Evolutionary conservation across 2,797 vertebrate species (phyloP), one percentile per base, ranked within the genome.

Genomic region (Tympanoctomys barrerae): DNA sequence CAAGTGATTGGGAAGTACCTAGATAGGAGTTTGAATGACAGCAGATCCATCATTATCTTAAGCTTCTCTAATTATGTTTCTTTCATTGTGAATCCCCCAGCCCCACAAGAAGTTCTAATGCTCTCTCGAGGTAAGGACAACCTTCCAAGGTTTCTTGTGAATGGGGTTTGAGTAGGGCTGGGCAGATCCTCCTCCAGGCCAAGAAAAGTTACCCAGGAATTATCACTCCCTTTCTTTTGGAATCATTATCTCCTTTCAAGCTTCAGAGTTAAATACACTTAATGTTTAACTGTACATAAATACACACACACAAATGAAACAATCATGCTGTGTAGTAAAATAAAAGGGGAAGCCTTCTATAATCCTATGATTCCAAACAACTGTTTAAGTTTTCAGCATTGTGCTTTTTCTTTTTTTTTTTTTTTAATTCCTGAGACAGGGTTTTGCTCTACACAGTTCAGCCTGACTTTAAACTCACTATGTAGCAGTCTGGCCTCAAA

Each of bases 1-100:
- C 92, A 96, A 96, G 95, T 86, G 88, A 93, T 90, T 90, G 92
- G 95, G 78, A 97, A 97, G 97, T 77, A 95, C 94, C 81, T 90
- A 93, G 91, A 96, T 96, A 91, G 94, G 97, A 89, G 81, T 90
- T 52, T 96, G 87, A 95, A 94, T 85, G 84, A 80, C 59, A 93
- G 42, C 94, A 88, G 95, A 88, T 94, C 88, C 70, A 80, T 93
- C 79, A 97, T 96, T 97, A 95, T 86, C 78, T 39, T 87, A 94
- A 96, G 91, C 87, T 97, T 94, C 95, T 83, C 94, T 88, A 95
- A 96, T 96, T 84, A 73, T 75, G 82, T 73, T 94, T 94, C 94
- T 77, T 64, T 81, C 86, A 42, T 39, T 92, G 70, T 90, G 93
- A 90, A 95, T 95, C 78, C 78, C 94, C 85, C 46, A 86, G 87